phyloP scores from a whole-genome alignment of 1,140 invertebrate species.

The Andrena cerasifolii region DNA sequence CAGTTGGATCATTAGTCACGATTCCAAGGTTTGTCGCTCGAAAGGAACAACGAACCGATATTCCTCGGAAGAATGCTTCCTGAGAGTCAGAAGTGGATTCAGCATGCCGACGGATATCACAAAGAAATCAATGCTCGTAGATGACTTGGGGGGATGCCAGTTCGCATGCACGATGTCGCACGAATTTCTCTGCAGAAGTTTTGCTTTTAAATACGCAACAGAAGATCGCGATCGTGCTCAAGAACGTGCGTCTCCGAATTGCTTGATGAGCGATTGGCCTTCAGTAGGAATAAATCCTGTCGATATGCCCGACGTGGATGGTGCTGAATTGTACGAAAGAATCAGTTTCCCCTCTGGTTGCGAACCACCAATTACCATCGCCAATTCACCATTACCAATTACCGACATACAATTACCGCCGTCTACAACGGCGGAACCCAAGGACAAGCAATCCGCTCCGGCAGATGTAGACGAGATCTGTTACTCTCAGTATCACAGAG shows the following conservation, averaged over 20 bases:
- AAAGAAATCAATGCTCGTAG: constrained; percentile 85
- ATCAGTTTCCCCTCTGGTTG: constrained; percentile 91
- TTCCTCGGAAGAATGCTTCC: constrained; percentile 88
- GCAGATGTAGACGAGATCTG: constrained; percentile 83
- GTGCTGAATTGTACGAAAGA: constrained; percentile 89
- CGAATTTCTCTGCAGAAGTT: constrained; percentile 89
- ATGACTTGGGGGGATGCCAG: constrained; percentile 89
- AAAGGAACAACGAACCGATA: not conserved
- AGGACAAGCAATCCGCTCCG: not conserved
- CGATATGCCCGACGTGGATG: constrained; percentile 81
- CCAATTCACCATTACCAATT: constrained; percentile 3
- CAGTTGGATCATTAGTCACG: constrained; percentile 87
- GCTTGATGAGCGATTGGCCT: constrained; percentile 88
- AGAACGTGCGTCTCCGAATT: constrained; percentile 83
- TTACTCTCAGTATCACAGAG: constrained; percentile 88
- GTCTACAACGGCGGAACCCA: too few species aligned
- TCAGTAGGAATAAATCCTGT: constrained; percentile 85
- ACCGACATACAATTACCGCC: not conserved
- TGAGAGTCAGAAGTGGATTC: constrained; percentile 88
- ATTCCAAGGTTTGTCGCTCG: constrained; percentile 63
- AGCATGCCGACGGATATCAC: constrained; percentile 85
- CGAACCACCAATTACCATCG: constrained; percentile 74
- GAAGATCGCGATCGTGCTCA: not conserved
- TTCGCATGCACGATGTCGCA: constrained; percentile 86
- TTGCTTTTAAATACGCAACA: constrained; percentile 86